Percentiles rank a stretch among this genome's conserved stretches.
These are phyloP conservation scores for Erythrolamprus reginae DNA, from an alignment of 2,113 vertebrate species.

Conservation along the genomic window DNA sequence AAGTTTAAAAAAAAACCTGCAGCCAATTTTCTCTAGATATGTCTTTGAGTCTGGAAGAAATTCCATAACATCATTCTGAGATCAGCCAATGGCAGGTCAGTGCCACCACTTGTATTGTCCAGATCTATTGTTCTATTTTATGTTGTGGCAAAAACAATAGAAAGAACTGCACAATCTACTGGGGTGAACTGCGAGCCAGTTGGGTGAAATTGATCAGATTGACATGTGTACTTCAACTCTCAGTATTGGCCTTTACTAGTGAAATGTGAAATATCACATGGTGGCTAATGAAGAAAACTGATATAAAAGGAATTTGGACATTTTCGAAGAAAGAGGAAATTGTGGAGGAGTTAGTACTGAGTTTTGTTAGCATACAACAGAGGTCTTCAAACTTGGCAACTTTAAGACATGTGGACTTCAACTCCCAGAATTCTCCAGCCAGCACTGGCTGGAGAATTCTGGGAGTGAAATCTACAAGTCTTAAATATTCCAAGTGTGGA, in stretches of 20 bases:
- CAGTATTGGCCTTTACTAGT: not conserved
- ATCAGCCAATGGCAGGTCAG: not conserved
- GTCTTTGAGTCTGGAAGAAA: not conserved
- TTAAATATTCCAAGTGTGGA: too few species aligned
- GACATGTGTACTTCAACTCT: not conserved
- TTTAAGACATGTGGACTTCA: too few species aligned
- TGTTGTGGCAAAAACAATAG: not conserved
- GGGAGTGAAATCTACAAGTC: too few species aligned
- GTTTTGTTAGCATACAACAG: not conserved
- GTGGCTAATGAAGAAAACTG: not conserved
- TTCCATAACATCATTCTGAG: not conserved
- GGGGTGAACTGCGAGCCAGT: not conserved
- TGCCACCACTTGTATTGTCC: not conserved
- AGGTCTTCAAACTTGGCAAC: too few species aligned
- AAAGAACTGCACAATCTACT: not conserved
- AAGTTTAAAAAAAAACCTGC: not conserved
- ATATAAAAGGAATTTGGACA: not conserved
- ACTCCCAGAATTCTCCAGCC: too few species aligned
- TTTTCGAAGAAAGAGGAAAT: not conserved
- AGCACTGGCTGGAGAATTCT: too few species aligned
- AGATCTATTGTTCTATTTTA: not conserved
- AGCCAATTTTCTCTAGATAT: not conserved
- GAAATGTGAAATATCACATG: not conserved
- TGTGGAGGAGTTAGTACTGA: not conserved
- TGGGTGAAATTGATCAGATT: not conserved